Percentiles rank a stretch among this genome's conserved stretches.
Conservation (phyloP, 2,888 invertebrate genomes). For the Synergus umbraculus region DNA sequence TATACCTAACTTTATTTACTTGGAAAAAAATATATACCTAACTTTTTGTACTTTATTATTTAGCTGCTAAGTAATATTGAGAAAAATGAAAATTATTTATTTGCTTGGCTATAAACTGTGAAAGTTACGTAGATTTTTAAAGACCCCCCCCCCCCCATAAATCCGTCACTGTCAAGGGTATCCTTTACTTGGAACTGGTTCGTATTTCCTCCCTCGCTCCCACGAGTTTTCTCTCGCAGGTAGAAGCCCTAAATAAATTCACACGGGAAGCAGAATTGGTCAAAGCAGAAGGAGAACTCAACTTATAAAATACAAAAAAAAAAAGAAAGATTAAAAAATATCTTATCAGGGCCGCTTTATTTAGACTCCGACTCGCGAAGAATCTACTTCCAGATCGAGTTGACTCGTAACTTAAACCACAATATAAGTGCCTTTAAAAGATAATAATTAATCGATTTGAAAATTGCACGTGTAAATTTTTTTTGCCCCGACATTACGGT, state of each 20-base stretch:
- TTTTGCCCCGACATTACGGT: no score
- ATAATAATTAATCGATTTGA: no score
- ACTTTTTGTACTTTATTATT: no score
- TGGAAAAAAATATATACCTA: no score
- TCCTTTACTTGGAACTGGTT: constrained; percentile 29
- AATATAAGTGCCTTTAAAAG: no score
- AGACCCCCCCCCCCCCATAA: background rate
- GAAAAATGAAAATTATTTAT: background rate
- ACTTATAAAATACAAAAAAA: constrained; percentile 6
- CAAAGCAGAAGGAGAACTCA: constrained; percentile 46
- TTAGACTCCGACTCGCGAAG: no score
- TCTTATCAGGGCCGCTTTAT: no score
- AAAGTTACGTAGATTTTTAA: background rate
- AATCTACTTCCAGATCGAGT: no score
- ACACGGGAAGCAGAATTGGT: constrained; percentile 59
- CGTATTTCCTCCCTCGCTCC: constrained; percentile 42
- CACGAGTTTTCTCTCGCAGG: constrained; percentile 53
- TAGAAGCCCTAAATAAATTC: constrained; percentile 51
- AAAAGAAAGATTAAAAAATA: background rate
- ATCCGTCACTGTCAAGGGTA: constrained; percentile 32
- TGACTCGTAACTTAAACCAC: no score
- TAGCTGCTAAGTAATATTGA: background rate
- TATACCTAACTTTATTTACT: no score
- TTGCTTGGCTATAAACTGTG: background rate
- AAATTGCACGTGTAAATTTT: no score